phyloP scores from a whole-genome alignment of 2,113 vertebrate species.

The Bubalus kerabau region DNA sequence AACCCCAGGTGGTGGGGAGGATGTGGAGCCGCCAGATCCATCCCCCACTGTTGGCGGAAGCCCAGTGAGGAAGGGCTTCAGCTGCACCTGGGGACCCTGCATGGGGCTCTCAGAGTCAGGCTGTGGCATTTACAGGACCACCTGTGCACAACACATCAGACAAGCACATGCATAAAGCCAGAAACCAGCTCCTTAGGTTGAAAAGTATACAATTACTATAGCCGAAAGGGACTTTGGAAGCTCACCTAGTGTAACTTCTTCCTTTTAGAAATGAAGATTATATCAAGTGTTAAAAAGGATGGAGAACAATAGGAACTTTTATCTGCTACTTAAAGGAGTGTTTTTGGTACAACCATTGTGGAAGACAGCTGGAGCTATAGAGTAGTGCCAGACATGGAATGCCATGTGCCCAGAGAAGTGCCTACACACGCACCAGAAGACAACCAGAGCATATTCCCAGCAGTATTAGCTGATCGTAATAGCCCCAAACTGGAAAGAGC shows the following conservation, averaged over 20 bases:
- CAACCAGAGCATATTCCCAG: neutral
- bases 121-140: fast-evolving
- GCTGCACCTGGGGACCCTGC: neutral
- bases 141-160: neutral
- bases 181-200: neutral
- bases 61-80: neutral
- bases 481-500: neutral
- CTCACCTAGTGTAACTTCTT: neutral
- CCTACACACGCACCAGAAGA: neutral
- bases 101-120: neutral
- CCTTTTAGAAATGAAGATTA: neutral
- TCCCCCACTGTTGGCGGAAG: neutral
- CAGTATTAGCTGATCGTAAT: neutral
- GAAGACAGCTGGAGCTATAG: neutral
- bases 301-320: neutral
- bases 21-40: fast-evolving
- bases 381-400: neutral
- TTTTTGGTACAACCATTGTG: neutral
- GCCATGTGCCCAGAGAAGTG: neutral
- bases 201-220: neutral
- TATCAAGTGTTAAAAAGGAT: neutral
- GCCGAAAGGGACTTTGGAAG: neutral
- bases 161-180: neutral
- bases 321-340: neutral
- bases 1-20: neutral